Evolutionary conservation across 2,113 vertebrate species (phyloP), one percentile per base, ranked within the genome.

Genomic region (Genyomyrus donnyi): DNA sequence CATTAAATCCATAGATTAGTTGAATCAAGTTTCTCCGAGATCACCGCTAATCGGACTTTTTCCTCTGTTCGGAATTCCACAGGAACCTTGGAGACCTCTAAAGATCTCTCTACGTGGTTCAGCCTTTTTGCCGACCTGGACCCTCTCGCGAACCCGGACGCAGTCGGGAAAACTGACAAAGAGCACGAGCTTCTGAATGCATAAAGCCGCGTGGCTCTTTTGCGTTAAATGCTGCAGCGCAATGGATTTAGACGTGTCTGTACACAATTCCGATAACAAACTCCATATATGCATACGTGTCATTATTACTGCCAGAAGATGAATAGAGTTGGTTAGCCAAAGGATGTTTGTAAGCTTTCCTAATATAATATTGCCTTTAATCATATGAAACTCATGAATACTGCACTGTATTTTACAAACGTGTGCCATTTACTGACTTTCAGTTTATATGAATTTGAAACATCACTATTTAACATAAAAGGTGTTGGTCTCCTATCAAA

Each of bases 71-170:
- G 39, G 83, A n/a, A 24, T 87, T 91, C 93, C 89, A 6, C 94
- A 99, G 98, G 97, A 66, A 91, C 95, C 86, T 70, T 93, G 10
- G 97, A 95, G 93, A 93, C 90, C 9, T 92, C 96, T 92, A 98
- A 96, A 90, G 97, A 99, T 91, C 96, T 97, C 91, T 97, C 96
- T 0, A 96, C 97, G 7, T 99, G 98, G 98, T 99, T 98, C 95
- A 97, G 96, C 94, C 97, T 99, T 91, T 99, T 99, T 56, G 98
- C 98, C 0, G 98, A 99, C 93, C 93, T 99, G 92, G 98, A 99
- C 94, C 98, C 98, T 0, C 95, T 99, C 91, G 97, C 98, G 85
- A 99, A 99, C 91, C 98, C 98, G 0, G 98, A 99, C 1, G 97
- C 98, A 1, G 93, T 99, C 48, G 98, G 98, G 87, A 97, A 96